Evolutionary conservation across 2,113 vertebrate species (phyloP).

Genomic region (Chitala chitala): DNA sequence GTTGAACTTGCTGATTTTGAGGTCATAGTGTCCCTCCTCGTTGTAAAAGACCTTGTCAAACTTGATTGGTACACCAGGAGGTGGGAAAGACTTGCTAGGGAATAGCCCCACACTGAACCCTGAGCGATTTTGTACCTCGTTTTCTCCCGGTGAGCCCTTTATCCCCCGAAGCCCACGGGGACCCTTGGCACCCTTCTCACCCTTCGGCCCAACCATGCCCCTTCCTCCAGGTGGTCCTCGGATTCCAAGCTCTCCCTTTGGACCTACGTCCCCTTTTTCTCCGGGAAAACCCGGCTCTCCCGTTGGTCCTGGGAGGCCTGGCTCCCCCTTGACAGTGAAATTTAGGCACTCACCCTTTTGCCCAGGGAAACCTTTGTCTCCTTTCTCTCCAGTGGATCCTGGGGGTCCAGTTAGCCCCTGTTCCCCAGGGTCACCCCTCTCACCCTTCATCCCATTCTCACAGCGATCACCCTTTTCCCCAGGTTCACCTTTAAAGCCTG

Average conservation of each 20-base stretch:
- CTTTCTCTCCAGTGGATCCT: conserved; percentile 65
- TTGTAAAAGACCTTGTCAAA: conserved; percentile 87
- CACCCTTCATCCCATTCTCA: conserved; percentile 77
- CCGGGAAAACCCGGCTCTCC: conserved; percentile 37
- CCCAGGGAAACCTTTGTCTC: conserved; percentile 73
- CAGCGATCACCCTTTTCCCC: conserved; percentile 76
- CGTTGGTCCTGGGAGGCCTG: conserved; percentile 31
- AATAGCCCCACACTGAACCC: conserved; percentile 85
- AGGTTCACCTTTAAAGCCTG: conserved; percentile 78
- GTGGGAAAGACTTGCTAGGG: conserved; percentile 77
- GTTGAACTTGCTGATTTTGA: conserved; percentile 76
- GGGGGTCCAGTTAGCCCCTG: conserved; percentile 55
- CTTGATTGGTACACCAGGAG: conserved; percentile 74
- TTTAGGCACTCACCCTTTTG: conserved; percentile 58
- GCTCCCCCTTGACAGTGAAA: conserved; percentile 34
- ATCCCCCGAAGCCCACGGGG: conserved; percentile 65
- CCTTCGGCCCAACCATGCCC: conserved; percentile 70
- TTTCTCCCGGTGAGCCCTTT: conserved; percentile 70
- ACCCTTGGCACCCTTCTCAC: conserved; percentile 74
- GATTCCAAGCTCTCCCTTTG: conserved; percentile 67
- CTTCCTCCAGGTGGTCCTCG: conserved; percentile 67
- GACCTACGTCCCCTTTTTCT: too few relatives aligned
- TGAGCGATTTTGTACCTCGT: conserved; percentile 46
- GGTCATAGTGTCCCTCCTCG: conserved; percentile 75
- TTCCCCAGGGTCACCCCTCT: conserved; percentile 59